Evolutionary conservation across 2,888 invertebrate species (phyloP).

Genomic region (Lasius fuliginosus): DNA sequence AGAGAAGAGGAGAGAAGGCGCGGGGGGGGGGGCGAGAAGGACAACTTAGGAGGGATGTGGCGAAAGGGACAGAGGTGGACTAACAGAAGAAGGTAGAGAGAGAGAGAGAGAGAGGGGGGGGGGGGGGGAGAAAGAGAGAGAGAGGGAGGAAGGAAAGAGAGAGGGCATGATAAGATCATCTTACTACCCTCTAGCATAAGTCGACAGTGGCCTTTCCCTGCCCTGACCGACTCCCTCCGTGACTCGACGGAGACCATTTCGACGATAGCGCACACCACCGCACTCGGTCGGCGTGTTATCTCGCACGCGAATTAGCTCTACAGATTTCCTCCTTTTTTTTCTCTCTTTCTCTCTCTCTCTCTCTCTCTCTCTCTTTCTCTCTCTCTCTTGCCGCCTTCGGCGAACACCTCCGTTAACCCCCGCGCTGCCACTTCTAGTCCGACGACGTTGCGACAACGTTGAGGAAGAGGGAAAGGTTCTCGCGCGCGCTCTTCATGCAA

Average conservation of each 20-base stretch:
- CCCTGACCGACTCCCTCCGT: slow-evolving; percentile 80
- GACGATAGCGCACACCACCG: slow-evolving; percentile 76
- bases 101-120: slow-evolving; percentile 47
- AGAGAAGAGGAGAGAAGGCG: slow-evolving; percentile 36
- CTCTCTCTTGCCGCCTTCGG: slow-evolving; percentile 18
- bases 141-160: slow-evolving; percentile 55
- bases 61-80: slow-evolving; percentile 62
- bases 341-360: slow-evolving; percentile 21
- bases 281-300: slow-evolving; percentile 81
- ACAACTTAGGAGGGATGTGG: slow-evolving; percentile 12
- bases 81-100: slow-evolving; percentile 73
- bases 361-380: slow-evolving; percentile 41
- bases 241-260: slow-evolving; percentile 83
- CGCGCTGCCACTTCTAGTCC: slow-evolving; percentile 73
- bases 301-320: slow-evolving; percentile 86
- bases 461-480: slow-evolving; percentile 71
- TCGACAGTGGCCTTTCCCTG: slow-evolving; percentile 85
- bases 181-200: slow-evolving; percentile 79
- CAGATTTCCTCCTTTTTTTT: slow-evolving; percentile 81
- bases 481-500: slow-evolving; percentile 68
- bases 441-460: slow-evolving; percentile 72
- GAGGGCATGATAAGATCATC: slow-evolving; percentile 80
- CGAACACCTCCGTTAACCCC: slow-evolving; percentile 48
- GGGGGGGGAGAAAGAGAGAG: slow-evolving; percentile 53
- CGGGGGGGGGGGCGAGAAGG: slow-evolving; percentile 36